Evolutionary conservation across 2,888 invertebrate species (phyloP).

Genomic region (Phalera bucephala): DNA sequence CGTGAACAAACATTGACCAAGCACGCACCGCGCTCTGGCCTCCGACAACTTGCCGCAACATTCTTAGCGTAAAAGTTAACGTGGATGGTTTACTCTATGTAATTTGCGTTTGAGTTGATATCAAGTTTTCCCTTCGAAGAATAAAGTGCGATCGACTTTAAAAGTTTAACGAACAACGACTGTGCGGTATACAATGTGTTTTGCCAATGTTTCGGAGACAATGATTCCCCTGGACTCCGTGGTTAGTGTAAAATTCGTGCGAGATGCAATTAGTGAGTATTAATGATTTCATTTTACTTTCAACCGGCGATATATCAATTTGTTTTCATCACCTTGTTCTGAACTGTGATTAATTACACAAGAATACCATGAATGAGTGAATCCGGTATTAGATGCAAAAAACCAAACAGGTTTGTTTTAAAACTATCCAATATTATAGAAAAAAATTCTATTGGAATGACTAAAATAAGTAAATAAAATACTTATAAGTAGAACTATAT

Average conservation of each 20-base stretch:
- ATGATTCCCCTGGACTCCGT: conserved; percentile 46
- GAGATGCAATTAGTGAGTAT: conserved; percentile 68
- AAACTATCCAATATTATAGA: no score
- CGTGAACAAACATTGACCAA: conserved; percentile 77
- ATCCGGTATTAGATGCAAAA: conserved; percentile 14
- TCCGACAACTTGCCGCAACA: conserved; percentile 77
- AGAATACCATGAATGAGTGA: conserved; percentile 15
- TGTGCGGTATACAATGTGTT: conserved; percentile 56
- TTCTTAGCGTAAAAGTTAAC: conserved; percentile 82
- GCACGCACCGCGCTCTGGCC: conserved; percentile 63
- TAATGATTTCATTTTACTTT: conserved; percentile 39
- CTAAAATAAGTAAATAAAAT: not conserved
- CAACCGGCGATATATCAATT: conserved; percentile 19
- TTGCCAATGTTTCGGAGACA: conserved; percentile 48
- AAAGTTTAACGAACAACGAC: conserved; percentile 54
- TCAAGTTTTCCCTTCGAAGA: conserved; percentile 55
- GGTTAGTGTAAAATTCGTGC: conserved; percentile 55
- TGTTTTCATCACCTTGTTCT: conserved; percentile 4
- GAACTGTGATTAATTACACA: conserved; percentile 4
- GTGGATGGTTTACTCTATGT: conserved; percentile 81
- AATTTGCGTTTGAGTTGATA: conserved; percentile 77
- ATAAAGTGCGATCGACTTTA: conserved; percentile 62
- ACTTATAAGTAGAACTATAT: no score
- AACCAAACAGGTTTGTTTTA: not conserved
- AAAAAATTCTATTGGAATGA: no score